These are phyloP conservation scores for Ailuropoda melanoleuca DNA, from an alignment of 2,113 vertebrate genomes.

Conservation along the genomic window DNA sequence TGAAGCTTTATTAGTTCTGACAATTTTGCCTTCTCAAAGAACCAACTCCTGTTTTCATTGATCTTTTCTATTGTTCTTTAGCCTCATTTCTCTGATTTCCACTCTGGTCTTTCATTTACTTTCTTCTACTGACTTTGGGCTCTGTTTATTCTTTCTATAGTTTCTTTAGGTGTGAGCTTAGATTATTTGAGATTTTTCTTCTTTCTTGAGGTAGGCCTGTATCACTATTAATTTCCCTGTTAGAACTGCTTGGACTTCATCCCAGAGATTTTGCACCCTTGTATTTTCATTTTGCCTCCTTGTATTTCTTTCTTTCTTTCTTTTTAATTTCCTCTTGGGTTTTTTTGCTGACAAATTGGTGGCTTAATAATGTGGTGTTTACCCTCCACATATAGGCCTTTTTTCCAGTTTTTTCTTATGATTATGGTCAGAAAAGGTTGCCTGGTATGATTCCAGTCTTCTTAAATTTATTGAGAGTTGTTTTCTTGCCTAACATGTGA, in stretches of 20 bases:
- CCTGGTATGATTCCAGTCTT: neutral
- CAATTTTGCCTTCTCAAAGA: neutral
- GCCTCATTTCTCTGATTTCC: neutral
- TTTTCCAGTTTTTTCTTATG: neutral
- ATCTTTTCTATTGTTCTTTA: neutral
- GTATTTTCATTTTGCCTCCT: neutral
- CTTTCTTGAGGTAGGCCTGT: neutral
- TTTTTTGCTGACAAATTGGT: neutral
- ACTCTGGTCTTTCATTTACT: neutral
- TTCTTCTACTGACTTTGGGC: neutral
- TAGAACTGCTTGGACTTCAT: neutral
- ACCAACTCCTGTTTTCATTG: neutral
- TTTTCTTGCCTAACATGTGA: neutral
- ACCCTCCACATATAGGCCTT: neutral
- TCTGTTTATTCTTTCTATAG: neutral
- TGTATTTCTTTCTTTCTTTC: neutral
- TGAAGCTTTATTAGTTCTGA: neutral
- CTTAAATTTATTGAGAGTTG: neutral
- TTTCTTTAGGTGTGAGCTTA: neutral
- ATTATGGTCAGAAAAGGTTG: neutral
- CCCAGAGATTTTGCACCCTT: neutral
- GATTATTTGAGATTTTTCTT: neutral
- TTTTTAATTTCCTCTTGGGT: neutral
- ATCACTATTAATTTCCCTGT: neutral
- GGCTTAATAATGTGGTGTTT: neutral